A percentile compares a stretch with the other conserved stretches of the same genome.
phyloP scores from a whole-genome alignment of 2,888 invertebrate genomes.

The Lithophane socia region DNA sequence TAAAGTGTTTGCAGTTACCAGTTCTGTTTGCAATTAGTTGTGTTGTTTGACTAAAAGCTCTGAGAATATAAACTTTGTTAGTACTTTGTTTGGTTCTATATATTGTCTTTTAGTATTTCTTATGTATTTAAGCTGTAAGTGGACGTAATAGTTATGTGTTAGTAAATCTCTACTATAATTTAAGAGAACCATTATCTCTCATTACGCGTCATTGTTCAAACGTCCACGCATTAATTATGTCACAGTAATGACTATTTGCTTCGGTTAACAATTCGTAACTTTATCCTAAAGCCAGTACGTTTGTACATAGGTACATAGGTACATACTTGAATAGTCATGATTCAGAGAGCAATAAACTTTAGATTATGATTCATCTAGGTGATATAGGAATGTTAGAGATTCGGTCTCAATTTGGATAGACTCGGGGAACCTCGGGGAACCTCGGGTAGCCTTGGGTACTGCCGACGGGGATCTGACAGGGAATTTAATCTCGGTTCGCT shows the following conservation, averaged over 20 bases:
- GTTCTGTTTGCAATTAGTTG: constrained; percentile 37
- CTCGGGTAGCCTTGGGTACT: constrained; percentile 22
- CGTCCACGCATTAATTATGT: constrained; percentile 64
- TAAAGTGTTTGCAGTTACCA: constrained; percentile 27
- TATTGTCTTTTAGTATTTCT: background rate
- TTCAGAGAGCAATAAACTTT: constrained; percentile 83
- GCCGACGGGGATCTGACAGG: constrained; percentile 37
- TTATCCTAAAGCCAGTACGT: constrained; percentile 52
- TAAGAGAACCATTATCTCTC: constrained; percentile 38
- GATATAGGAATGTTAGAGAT: constrained; percentile 55
- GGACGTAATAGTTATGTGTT: constrained; percentile 25
- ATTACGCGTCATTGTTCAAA: constrained; percentile 56
- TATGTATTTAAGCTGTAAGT: constrained; percentile 9
- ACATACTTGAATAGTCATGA: constrained; percentile 72
- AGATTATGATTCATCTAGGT: constrained; percentile 76
- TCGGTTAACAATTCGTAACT: constrained; percentile 56
- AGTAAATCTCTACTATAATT: constrained; percentile 9
- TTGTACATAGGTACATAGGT: constrained; percentile 28
- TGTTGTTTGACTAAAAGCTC: constrained; percentile 34
- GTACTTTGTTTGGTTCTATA: background rate
- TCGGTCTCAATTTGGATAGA: constrained; percentile 39
- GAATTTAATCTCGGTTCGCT: constrained; percentile 56
- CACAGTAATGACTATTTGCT: constrained; percentile 60
- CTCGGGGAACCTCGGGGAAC: constrained; percentile 21
- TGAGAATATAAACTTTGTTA: constrained; percentile 10